phyloP scores from a whole-genome alignment of 2,113 vertebrate genomes.

The Poeciliopsis prolifica region DNA sequence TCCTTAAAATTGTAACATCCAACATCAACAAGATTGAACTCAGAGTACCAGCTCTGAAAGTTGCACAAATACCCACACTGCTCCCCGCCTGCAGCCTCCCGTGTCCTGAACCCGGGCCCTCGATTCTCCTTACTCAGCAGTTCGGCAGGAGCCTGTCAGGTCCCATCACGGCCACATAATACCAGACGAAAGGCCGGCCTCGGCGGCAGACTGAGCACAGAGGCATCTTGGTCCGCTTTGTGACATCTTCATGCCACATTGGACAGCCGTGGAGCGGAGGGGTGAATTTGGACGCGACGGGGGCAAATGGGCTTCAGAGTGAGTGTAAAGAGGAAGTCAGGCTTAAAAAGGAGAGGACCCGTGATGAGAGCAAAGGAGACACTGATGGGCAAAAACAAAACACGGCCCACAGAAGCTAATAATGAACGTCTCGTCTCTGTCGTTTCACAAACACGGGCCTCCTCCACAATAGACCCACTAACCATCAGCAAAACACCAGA shows the following conservation, averaged over 20 bases:
- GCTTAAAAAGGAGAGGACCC: constrained; percentile 25
- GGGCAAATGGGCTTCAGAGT: constrained; percentile 18
- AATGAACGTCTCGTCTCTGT: constrained; percentile 23
- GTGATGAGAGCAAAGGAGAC: constrained; percentile 34
- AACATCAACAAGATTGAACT: neutral
- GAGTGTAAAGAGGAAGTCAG: constrained; percentile 32
- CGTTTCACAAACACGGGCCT: constrained; percentile 32
- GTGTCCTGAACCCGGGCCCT: constrained; percentile 17
- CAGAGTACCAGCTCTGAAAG: neutral
- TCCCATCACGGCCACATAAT: constrained; percentile 69
- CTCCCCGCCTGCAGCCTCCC: neutral
- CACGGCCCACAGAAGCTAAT: constrained; percentile 40
- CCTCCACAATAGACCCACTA: constrained; percentile 64
- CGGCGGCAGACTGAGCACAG: constrained; percentile 67
- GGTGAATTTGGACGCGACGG: constrained; percentile 18
- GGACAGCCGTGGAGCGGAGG: constrained; percentile 41
- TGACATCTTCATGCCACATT: constrained; percentile 63
- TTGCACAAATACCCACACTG: neutral
- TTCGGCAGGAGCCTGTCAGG: constrained; percentile 62
- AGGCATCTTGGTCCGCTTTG: constrained; percentile 60
- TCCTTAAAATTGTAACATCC: neutral
- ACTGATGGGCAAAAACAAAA: constrained; percentile 59
- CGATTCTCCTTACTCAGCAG: constrained; percentile 66
- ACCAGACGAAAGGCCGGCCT: constrained; percentile 63
- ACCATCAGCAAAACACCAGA: constrained; percentile 47